phyloP scores from a whole-genome alignment of 1,140 invertebrate species.

The Goniozus legneri region DNA sequence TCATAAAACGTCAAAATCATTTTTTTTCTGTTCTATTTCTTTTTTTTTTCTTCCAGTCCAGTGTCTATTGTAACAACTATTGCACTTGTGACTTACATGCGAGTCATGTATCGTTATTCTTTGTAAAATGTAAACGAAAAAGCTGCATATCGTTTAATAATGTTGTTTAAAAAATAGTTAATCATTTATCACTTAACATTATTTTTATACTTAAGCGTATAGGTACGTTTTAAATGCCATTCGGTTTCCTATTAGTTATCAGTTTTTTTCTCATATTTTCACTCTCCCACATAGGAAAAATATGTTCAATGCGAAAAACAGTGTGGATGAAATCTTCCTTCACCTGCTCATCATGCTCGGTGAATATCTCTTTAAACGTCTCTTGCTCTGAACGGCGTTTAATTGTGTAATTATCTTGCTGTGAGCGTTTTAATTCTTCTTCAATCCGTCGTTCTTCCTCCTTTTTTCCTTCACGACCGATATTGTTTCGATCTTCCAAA shows the following conservation, averaged over 20 bases:
- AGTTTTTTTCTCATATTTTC: slow-evolving; percentile 3
- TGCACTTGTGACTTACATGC: slow-evolving; percentile 51
- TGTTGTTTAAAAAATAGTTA: slow-evolving; percentile 3
- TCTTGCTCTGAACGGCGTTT: no score
- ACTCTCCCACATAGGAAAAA: slow-evolving; percentile 1
- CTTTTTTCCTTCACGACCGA: no score
- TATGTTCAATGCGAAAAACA: no score
- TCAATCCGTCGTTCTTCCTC: slow-evolving; percentile 18
- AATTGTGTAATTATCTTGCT: no score
- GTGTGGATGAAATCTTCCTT: no score
- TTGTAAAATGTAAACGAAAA: slow-evolving; percentile 12
- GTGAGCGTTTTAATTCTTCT: slow-evolving; percentile 11
- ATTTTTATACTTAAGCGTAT: no score
- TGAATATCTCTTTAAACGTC: no score
- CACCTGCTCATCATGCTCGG: no score
- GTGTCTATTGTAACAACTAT: slow-evolving; percentile 54
- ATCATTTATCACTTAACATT: no score
- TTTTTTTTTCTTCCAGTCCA: background rate
- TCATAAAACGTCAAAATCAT: no score
- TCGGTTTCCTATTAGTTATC: slow-evolving; percentile 23
- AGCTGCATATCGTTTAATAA: slow-evolving; percentile 14
- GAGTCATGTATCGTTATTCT: slow-evolving; percentile 15
- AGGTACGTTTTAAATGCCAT: slow-evolving; percentile 42
- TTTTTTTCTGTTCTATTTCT: no score
- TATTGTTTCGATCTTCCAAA: no score